These are phyloP conservation scores for Therioaphis trifolii DNA, from an alignment of 2,888 invertebrate genomes.

Conservation along the genomic window DNA sequence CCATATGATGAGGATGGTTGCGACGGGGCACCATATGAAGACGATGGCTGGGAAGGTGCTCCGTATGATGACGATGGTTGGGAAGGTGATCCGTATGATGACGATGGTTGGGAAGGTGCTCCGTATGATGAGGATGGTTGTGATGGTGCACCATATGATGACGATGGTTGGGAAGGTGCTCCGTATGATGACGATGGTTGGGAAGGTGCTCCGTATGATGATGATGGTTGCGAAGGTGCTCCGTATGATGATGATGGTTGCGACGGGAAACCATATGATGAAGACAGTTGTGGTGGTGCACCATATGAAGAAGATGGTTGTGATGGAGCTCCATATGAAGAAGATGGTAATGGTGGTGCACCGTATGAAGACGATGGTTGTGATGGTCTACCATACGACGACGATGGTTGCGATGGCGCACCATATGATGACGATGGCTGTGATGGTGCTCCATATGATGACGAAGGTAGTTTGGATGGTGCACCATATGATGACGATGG, in stretches of 20 bases:
- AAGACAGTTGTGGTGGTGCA: constrained; percentile 63
- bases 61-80: constrained; percentile 58
- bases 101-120: too few species aligned
- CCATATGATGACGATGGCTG: constrained; percentile 56
- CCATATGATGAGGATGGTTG: too few species aligned
- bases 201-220: constrained; percentile 44
- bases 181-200: constrained; percentile 47
- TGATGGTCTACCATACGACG: constrained; percentile 52
- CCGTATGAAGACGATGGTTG: constrained; percentile 61
- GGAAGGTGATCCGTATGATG: constrained; percentile 62
- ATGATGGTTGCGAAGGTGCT: constrained; percentile 36
- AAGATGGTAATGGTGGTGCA: constrained; percentile 59
- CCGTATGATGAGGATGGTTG: too few species aligned
- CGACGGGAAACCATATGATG: constrained; percentile 61
- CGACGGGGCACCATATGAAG: too few species aligned
- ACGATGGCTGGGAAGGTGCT: constrained; percentile 65
- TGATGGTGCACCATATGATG: too few species aligned
- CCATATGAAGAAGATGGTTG: constrained; percentile 62
- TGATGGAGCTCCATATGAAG: constrained; percentile 50
- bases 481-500: constrained; percentile 64
- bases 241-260: constrained; percentile 55
- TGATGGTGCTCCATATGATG: constrained; percentile 63
- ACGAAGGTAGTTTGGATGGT: constrained; percentile 60
- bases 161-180: constrained; percentile 30
- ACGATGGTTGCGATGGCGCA: constrained; percentile 38